Evolutionary conservation across 2,888 invertebrate species (phyloP).

Genomic region (Erpobdella octoculata): DNA sequence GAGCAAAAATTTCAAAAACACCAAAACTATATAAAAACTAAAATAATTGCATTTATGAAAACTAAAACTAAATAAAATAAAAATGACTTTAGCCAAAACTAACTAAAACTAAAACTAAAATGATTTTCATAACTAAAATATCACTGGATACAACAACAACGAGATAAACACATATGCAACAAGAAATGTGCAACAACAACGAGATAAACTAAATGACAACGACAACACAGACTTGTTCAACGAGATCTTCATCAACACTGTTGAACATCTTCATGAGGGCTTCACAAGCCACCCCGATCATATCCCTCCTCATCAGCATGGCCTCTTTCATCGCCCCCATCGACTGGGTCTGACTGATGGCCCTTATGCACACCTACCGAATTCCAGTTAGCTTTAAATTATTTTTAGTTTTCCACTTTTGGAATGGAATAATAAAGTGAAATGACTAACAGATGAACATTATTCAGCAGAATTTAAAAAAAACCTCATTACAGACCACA

Average conservation of each 20-base stretch:
- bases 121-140: too few species aligned
- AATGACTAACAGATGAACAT: background rate
- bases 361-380: slow-evolving; percentile 54
- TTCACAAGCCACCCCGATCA: slow-evolving; percentile 78
- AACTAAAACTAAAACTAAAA: too few species aligned
- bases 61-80: too few species aligned
- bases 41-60: too few species aligned
- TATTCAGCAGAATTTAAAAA: background rate
- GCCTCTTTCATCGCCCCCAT: slow-evolving; percentile 80
- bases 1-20: too few species aligned
- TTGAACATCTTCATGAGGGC: slow-evolving; percentile 77
- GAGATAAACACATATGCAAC: too few species aligned
- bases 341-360: slow-evolving; percentile 70
- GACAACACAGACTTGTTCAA: slow-evolving; percentile 57
- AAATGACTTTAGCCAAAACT: too few species aligned
- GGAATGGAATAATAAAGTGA: background rate
- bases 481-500: background rate
- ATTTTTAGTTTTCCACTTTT: too few species aligned
- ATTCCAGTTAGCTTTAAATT: background rate
- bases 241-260: slow-evolving; percentile 63
- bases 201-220: too few species aligned
- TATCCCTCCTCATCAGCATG: slow-evolving; percentile 73
- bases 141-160: too few species aligned
- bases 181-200: too few species aligned
- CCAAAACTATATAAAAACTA: too few species aligned